Base-by-base conservation (phyloP, 2,888 invertebrate species). In the Metallyticus violacea region DNA sequence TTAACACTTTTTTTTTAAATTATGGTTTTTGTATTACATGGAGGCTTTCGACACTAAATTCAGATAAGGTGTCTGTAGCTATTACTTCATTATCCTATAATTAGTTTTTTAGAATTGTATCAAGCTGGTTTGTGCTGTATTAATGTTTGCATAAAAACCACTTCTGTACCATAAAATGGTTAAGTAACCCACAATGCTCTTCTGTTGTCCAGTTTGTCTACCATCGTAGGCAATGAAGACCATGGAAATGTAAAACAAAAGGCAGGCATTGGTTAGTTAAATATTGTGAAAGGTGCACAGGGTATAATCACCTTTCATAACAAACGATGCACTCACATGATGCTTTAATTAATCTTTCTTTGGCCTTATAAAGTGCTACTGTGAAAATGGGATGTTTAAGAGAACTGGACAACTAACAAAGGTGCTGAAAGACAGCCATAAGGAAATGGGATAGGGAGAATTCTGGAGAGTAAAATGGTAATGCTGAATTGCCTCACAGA, bases 1-100 rank as follows among this genome's bases (percentile, higher is more conserved):
- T 79, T 26, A 86, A n/a, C 26, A 25, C 80, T 86, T 86, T 86
- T 80, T 86, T 86, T 86, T 82, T 29, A 82, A 81, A 29, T 26
- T 77, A 85, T 84, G 30, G 27, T 62, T 87, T 85, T 86, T 87
- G 79, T 87, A 87, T 87, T 85, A 85, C 86, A 88, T 79, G 84
- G 86, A 86, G 86, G 88, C 87, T 88, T 88, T 88, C 87, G 85
- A 85, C 86, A 86, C 86, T 86, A 85, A 86, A 85, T 86, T 88
- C 83, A 87, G 86, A 62, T 85, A 85, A 82, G 80, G 86, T 85
- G 80, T 88, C 78, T 87, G 79, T 88, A 87, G 88, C 80, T 81
- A 87, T 87, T 85, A 81, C 81, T 87, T 88, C 79, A 81, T 87
- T 85, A 87, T 88, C 86, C 88, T 86, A 86, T 88, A 86, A 86